These are phyloP conservation scores for Glyphotaelius pellucidus DNA, from an alignment of 2,888 invertebrate species.

Conservation along the genomic window DNA sequence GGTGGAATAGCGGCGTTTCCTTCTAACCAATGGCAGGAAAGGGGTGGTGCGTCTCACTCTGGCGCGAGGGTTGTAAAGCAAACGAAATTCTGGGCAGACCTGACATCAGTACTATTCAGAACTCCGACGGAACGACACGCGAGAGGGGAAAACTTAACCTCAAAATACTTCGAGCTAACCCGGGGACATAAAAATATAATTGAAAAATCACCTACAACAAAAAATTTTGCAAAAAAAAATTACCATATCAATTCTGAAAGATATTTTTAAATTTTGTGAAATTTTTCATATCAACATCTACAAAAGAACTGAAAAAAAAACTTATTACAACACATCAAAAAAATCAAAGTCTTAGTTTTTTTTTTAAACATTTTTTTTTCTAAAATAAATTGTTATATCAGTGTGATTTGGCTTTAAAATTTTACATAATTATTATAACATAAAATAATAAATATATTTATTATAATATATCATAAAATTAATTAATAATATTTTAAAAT, in stretches of 20 bases:
- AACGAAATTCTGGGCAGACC: background rate
- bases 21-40: background rate
- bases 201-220: background rate
- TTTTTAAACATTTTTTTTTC: background rate
- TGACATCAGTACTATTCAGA: background rate
- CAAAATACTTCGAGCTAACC: background rate
- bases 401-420: constrained; percentile 2
- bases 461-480: background rate
- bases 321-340: background rate
- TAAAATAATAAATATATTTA: background rate
- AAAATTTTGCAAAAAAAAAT: background rate
- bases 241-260: background rate
- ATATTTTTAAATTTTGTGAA: background rate
- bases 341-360: background rate
- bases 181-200: background rate
- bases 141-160: background rate
- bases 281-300: background rate
- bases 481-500: background rate
- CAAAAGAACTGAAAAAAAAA: background rate
- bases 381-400: background rate
- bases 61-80: background rate
- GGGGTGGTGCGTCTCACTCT: background rate
- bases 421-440: background rate
- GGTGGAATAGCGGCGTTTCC: background rate
- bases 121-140: background rate